Evolutionary conservation across 1,140 invertebrate genomes (phyloP).

Genomic region (Brachionus calyciflorus): DNA sequence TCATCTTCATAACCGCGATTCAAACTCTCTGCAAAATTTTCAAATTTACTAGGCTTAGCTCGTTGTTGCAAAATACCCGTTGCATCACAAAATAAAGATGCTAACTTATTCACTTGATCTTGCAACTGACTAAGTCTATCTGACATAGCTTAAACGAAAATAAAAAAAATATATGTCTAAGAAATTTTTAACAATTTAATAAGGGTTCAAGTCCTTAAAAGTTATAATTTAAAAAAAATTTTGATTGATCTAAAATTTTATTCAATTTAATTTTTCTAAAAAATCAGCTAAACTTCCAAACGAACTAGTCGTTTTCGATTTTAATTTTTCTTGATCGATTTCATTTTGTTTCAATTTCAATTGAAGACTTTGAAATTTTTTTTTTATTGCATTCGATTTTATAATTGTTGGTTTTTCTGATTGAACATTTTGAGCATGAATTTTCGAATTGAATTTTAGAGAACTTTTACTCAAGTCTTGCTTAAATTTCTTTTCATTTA

Average conservation of each 20-base stretch:
- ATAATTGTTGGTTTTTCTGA: not conserved
- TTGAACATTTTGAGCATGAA: not conserved
- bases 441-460: not conserved
- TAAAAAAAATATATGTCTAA: too few relatives aligned
- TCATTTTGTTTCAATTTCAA: slow-evolving; percentile 39
- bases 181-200: not conserved
- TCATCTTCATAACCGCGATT: slow-evolving; percentile 2
- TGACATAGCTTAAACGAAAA: too few relatives aligned
- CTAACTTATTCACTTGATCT: slow-evolving; percentile 40
- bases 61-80: slow-evolving; percentile 42
- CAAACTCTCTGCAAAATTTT: slow-evolving; percentile 44
- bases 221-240: not conserved
- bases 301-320: slow-evolving; percentile 8
- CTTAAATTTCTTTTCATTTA: slow-evolving; percentile 20
- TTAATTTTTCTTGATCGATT: not conserved
- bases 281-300: slow-evolving; percentile 37
- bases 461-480: not conserved
- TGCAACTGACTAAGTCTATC: slow-evolving; percentile 42
- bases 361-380: slow-evolving; percentile 39
- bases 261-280: slow-evolving; percentile 44
- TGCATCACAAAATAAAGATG: slow-evolving; percentile 44
- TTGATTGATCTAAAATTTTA: slow-evolving; percentile 3
- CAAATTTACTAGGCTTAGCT: slow-evolving; percentile 40
- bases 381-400: not conserved
- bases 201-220: not conserved